Conservation (phyloP, 2,888 invertebrate genomes). For the Synanthedon myopaeformis region DNA sequence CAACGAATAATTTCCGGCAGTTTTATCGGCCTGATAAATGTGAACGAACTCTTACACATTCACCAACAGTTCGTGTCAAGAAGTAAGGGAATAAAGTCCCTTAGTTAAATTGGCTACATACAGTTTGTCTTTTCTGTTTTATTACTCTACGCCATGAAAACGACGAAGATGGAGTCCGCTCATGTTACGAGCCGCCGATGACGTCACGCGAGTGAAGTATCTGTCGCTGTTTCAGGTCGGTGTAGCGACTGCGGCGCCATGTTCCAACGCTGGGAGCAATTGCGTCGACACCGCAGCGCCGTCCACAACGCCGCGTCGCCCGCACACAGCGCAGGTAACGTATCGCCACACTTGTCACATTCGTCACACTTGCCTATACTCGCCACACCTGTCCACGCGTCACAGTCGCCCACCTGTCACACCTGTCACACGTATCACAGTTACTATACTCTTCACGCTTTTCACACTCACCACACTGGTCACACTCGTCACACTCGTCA, state of each 20-base stretch:
- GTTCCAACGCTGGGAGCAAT: slow-evolving; percentile 54
- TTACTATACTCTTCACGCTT: slow-evolving; percentile 29
- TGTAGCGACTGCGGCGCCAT: slow-evolving; percentile 41
- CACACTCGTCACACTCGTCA: slow-evolving; percentile 1
- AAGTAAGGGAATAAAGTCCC: too few relatives aligned
- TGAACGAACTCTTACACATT: too few relatives aligned
- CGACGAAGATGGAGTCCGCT: neutral
- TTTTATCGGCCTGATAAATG: too few relatives aligned
- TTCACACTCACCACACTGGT: slow-evolving; percentile 14
- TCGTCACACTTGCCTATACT: too few relatives aligned
- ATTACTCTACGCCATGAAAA: neutral
- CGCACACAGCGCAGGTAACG: slow-evolving; percentile 6
- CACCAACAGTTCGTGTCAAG: too few relatives aligned
- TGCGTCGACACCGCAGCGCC: slow-evolving; percentile 41
- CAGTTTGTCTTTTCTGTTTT: neutral
- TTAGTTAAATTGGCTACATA: too few relatives aligned
- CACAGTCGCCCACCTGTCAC: too few relatives aligned
- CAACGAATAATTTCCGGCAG: too few relatives aligned
- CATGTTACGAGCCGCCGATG: too few relatives aligned
- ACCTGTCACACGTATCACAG: too few relatives aligned
- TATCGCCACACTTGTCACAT: slow-evolving; percentile 4
- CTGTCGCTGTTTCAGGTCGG: slow-evolving; percentile 24
- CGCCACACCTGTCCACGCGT: slow-evolving; percentile 2
- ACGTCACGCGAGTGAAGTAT: too few relatives aligned
- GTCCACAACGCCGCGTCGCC: slow-evolving; percentile 22